Percentiles rank a stretch among this genome's conserved stretches.
These are phyloP conservation scores for Chymomyza caudatula DNA, from an alignment of 2,888 invertebrate genomes.

Conservation along the genomic window DNA sequence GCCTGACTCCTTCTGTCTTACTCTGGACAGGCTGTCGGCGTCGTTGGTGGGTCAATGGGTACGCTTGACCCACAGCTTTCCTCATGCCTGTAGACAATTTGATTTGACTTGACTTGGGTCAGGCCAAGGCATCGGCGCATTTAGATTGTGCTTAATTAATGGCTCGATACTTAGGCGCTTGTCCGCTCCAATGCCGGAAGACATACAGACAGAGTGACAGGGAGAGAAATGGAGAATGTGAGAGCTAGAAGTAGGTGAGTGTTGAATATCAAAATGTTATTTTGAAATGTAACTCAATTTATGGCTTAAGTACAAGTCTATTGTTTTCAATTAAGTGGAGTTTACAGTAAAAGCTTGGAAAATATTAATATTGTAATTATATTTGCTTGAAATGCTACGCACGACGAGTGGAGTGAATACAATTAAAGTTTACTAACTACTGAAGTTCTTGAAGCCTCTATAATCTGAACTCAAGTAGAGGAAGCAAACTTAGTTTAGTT, in stretches of 20 bases:
- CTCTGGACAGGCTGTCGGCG: background rate
- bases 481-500: too few species aligned
- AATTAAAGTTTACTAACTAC: too few species aligned
- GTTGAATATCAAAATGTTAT: background rate
- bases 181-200: background rate
- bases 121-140: background rate
- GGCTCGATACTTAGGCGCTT: background rate
- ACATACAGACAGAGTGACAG: too few species aligned
- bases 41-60: constrained; percentile 6
- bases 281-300: background rate
- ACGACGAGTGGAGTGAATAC: too few species aligned
- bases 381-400: too few species aligned
- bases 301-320: background rate
- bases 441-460: too few species aligned
- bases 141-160: constrained; percentile 1
- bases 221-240: background rate
- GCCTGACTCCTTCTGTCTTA: constrained; percentile 3
- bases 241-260: constrained; percentile 16
- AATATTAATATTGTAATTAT: background rate
- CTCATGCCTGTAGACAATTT: constrained; percentile 41
- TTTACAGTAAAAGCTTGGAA: background rate
- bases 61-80: constrained; percentile 9
- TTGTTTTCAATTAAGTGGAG: background rate
- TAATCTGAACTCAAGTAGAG: too few species aligned
- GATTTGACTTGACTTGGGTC: constrained; percentile 51